Base-by-base conservation (phyloP, 2,113 vertebrate genomes). In the Arizona elegans region DNA sequence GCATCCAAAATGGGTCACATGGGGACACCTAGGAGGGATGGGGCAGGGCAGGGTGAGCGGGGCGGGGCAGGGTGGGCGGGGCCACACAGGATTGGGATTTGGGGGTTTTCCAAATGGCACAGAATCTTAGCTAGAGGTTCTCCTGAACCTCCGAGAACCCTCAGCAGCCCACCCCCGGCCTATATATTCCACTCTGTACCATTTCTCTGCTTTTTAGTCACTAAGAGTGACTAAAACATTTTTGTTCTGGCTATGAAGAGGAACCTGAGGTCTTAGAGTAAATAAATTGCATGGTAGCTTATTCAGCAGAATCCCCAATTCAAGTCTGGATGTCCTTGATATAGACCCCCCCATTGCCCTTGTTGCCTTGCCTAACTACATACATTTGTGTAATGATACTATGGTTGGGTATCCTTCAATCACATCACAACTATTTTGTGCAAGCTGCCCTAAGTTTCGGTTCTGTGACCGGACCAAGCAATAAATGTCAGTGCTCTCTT, bases 401-500 rank as follows among this genome's bases (percentile, higher is more conserved):
- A 19, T 13, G 8, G n/a, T 62, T 86, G 87, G 56, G 43, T n/a
- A 93, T 90, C 81, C 92, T 81, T 86, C 9, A 33, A 53, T 62
- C 29, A 24, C 19, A 26, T 11, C 53, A 89, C n/a, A 90, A 43
- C 13, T 54, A 26, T 87, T 87, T 65, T 65, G 75, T 87, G 29
- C 50, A 86, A 93, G 13, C 47, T 90, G 56, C 6, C 75, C n/a
- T 50, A n/a, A 13, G 65, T 55, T 92, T 85, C 70, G 26, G 47
- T 50, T 93, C 21, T 55, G 23, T 92, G 90, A 93, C 92, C 15
- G 29, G 88, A 59, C 92, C 29, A 50, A 86, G 54, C 70, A 33
- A 86, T 90, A 90, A 93, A 93, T 90, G 88, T 86, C 88, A 86
- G 43, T 26, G 26, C 54, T 59, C 70, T 58, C 54, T 53, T 93